Evolutionary conservation across 2,888 invertebrate genomes (phyloP).

Genomic region (Physocephala rufipes): DNA sequence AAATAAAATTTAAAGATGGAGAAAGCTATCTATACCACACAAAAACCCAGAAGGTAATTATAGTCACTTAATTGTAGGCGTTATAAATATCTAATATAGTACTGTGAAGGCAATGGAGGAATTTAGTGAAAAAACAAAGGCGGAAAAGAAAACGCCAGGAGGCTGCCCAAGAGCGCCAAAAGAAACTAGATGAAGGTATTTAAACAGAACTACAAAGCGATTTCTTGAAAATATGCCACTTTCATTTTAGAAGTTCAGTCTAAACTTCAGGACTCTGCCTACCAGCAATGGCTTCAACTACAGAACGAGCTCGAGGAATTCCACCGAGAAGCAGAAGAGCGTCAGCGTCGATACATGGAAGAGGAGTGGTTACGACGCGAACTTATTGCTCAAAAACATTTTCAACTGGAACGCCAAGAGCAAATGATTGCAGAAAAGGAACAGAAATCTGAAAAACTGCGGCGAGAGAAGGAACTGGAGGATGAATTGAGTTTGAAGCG

Average conservation of each 20-base stretch:
- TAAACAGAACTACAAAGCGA: background rate
- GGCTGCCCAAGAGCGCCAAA: conserved; percentile 71
- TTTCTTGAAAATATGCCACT: background rate
- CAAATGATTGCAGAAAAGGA: conserved; percentile 69
- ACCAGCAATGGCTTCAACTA: conserved; percentile 68
- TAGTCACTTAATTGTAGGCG: no score
- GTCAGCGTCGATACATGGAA: conserved; percentile 70
- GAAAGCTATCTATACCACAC: no score
- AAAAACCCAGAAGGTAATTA: no score
- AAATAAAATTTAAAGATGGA: no score
- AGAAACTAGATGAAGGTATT: conserved; percentile 62
- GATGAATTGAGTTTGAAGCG: conserved; percentile 69
- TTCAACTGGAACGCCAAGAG: conserved; percentile 71
- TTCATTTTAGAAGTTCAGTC: conserved; percentile 58
- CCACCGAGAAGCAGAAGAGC: conserved; percentile 67
- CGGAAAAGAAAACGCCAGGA: conserved; percentile 73
- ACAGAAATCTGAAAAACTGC: conserved; percentile 71
- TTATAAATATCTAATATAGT: no score
- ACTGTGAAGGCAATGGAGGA: conserved; percentile 73
- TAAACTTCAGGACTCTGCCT: conserved; percentile 66
- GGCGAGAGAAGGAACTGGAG: conserved; percentile 75
- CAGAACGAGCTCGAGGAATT: conserved; percentile 69
- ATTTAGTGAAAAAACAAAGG: conserved; percentile 76
- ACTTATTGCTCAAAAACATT: conserved; percentile 72
- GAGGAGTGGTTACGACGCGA: conserved; percentile 76